Conservation (phyloP, 2,113 vertebrate genomes). For the Vicugna pacos region DNA sequence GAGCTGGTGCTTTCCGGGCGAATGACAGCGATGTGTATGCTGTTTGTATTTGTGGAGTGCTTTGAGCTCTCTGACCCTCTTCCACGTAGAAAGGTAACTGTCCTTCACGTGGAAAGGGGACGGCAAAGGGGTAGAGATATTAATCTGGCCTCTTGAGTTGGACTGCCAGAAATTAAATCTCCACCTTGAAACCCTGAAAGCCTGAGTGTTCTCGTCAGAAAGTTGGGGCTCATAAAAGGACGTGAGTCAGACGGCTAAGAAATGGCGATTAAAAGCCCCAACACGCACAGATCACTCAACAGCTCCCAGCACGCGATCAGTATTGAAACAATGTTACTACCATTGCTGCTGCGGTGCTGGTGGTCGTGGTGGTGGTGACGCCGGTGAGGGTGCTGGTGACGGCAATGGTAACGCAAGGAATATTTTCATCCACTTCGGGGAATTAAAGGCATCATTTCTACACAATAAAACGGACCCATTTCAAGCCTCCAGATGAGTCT, state of each 20-base stretch:
- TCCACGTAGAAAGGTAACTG: neutral
- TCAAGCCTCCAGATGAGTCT: neutral
- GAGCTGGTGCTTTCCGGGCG: neutral
- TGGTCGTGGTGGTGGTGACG: neutral
- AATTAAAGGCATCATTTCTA: neutral
- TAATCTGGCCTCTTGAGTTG: neutral
- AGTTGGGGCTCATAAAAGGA: neutral
- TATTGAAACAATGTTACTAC: neutral
- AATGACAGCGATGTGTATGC: no score
- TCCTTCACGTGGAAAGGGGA: neutral
- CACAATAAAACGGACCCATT: neutral
- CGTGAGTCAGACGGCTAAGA: rapidly evolving
- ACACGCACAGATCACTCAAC: neutral
- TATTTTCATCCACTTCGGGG: neutral
- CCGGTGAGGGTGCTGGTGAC: no score
- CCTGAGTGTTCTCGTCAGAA: neutral
- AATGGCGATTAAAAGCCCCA: neutral
- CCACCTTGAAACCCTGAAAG: neutral
- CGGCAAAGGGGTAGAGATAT: rapidly evolving
- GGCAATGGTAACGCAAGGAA: neutral
- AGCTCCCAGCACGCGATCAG: neutral
- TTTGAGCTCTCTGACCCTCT: neutral
- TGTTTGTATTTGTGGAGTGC: no score
- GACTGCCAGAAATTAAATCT: neutral
- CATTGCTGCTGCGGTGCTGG: rapidly evolving